Conservation (phyloP, 2,797 vertebrate species). For the Malurus leucopterus region DNA sequence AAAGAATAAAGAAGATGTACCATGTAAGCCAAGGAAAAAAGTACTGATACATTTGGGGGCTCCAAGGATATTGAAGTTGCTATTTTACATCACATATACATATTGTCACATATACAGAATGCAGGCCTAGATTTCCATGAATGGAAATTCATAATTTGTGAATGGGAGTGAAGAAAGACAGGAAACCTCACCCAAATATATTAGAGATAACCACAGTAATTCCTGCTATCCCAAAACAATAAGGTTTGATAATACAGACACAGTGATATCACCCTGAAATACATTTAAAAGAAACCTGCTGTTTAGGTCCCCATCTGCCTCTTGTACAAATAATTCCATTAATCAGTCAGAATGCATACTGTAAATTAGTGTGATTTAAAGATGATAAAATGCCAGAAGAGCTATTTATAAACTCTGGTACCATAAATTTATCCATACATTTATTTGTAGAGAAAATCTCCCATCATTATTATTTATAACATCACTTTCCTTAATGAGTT, state of each 20-base stretch:
- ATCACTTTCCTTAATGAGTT: constrained; percentile 23
- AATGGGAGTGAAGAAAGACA: neutral
- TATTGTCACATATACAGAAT: neutral
- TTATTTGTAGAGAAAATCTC: constrained; percentile 3
- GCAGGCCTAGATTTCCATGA: neutral
- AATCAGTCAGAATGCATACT: neutral
- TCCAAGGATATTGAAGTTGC: neutral
- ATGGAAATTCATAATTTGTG: neutral
- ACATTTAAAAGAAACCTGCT: neutral
- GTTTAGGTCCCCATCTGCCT: neutral
- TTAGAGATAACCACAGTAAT: neutral
- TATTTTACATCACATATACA: neutral
- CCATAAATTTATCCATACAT: neutral
- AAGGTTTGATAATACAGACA: neutral
- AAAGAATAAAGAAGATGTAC: neutral
- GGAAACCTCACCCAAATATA: neutral
- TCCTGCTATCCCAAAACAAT: neutral
- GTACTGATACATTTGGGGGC: neutral
- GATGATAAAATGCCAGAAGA: constrained; percentile 1
- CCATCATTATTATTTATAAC: neutral
- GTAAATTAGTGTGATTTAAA: constrained; percentile 23
- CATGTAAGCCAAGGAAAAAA: neutral
- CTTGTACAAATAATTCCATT: constrained; percentile 4
- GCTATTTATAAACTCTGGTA: neutral
- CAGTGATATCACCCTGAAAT: neutral